Conservation (phyloP, 2,113 vertebrate species). For the Oncorhynchus mykiss region DNA sequence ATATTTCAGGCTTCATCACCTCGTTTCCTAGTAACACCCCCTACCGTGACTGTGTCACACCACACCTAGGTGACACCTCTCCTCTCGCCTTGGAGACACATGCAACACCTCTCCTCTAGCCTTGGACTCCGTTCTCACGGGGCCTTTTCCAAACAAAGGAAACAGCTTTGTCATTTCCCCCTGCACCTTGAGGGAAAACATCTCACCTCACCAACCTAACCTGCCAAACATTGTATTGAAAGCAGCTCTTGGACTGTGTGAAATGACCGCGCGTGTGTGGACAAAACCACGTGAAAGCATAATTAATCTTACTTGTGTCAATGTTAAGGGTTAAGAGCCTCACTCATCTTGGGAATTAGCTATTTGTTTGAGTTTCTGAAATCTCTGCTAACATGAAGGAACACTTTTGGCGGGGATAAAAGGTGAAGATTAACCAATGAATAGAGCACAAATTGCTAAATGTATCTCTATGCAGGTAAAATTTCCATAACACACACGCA, state of each 20-base stretch:
- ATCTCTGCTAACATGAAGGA: slow-evolving; percentile 49
- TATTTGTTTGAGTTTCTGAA: slow-evolving; percentile 38
- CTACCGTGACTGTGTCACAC: slow-evolving; percentile 50
- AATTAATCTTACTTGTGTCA: slow-evolving; percentile 4
- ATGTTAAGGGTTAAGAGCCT: not conserved
- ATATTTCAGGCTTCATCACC: slow-evolving; percentile 52
- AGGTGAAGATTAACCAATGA: slow-evolving; percentile 1
- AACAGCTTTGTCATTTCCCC: slow-evolving; percentile 43
- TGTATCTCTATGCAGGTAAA: slow-evolving; percentile 41
- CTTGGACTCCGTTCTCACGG: slow-evolving; percentile 26
- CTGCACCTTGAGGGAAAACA: slow-evolving; percentile 35
- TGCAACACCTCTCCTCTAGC: slow-evolving; percentile 38
- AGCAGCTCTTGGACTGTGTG: slow-evolving; percentile 20
- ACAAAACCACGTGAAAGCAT: not conserved
- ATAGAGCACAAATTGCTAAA: slow-evolving; percentile 54
- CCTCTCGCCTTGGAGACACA: slow-evolving; percentile 31
- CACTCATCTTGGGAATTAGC: no score
- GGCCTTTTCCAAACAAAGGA: slow-evolving; percentile 55
- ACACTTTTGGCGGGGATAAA: slow-evolving; percentile 41
- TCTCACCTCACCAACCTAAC: slow-evolving; percentile 23
- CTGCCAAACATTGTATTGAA: slow-evolving; percentile 18
- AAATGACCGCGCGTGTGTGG: not conserved
- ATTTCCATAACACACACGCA: slow-evolving; percentile 37
- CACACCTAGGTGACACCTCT: slow-evolving; percentile 58
- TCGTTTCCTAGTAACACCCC: slow-evolving; percentile 58